Evolutionary conservation across 2,113 vertebrate species (phyloP).

Genomic region (Ginglymostoma cirratum): DNA sequence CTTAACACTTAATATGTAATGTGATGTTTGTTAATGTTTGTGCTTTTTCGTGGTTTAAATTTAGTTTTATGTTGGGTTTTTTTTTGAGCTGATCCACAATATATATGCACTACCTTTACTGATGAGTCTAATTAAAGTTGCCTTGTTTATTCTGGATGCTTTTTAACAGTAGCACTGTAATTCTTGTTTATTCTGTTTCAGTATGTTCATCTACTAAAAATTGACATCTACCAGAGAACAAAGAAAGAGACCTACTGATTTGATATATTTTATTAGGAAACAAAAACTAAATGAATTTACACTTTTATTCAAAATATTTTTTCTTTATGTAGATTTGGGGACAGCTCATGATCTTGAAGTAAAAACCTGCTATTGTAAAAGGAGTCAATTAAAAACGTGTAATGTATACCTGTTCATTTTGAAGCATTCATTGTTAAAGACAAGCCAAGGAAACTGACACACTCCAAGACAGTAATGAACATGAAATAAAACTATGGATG

Average conservation of each 20-base stretch:
- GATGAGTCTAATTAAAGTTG: slow-evolving; percentile 37
- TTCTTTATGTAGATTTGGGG: slow-evolving; percentile 3
- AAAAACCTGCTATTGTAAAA: slow-evolving; percentile 32
- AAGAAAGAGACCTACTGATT: neutral
- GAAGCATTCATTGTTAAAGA: neutral
- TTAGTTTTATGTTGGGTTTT: slow-evolving; percentile 67
- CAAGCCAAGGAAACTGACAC: neutral
- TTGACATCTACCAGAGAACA: neutral
- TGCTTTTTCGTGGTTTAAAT: slow-evolving; percentile 62
- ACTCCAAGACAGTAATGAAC: neutral
- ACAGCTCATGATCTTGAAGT: slow-evolving; percentile 33
- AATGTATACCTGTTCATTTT: neutral
- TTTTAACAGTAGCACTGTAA: slow-evolving; percentile 46
- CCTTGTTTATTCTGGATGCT: slow-evolving; percentile 55
- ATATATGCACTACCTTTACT: slow-evolving; percentile 57
- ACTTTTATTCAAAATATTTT: neutral
- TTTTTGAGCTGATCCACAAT: slow-evolving; percentile 57
- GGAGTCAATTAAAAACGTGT: slow-evolving; percentile 7
- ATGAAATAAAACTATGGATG: neutral
- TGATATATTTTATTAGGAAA: neutral
- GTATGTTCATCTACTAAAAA: slow-evolving; percentile 20
- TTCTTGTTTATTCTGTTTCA: slow-evolving; percentile 2
- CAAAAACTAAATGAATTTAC: slow-evolving; percentile 9
- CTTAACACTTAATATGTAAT: slow-evolving; percentile 67
- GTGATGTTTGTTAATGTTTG: slow-evolving; percentile 64